Evolutionary conservation across 2,888 invertebrate genomes (phyloP).

Genomic region (Lasioglossum calceatum): DNA sequence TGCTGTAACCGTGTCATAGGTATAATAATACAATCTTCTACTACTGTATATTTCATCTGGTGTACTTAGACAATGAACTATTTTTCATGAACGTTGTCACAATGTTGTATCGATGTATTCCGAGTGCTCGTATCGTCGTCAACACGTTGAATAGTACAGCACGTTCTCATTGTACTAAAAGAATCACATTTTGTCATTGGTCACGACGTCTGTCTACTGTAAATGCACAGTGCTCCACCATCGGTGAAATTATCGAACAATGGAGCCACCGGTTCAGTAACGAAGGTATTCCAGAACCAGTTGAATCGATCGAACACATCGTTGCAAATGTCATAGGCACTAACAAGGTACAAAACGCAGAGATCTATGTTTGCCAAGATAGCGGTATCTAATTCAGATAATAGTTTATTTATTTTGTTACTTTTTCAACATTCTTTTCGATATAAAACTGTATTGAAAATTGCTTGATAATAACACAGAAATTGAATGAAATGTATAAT

Average conservation of each 20-base stretch:
- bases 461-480: background rate
- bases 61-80: constrained; percentile 1
- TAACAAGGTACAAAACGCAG: constrained; percentile 84
- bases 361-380: background rate
- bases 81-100: constrained; percentile 31
- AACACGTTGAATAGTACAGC: constrained; percentile 7
- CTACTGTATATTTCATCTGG: background rate
- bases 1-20: constrained; percentile 1
- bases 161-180: constrained; percentile 28
- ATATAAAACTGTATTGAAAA: background rate
- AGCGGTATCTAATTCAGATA: background rate
- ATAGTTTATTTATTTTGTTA: background rate
- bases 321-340: constrained; percentile 86
- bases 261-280: constrained; percentile 85
- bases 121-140: constrained; percentile 34
- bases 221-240: constrained; percentile 54
- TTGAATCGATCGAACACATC: constrained; percentile 86
- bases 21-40: background rate
- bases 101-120: constrained; percentile 56
- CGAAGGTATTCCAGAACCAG: constrained; percentile 85
- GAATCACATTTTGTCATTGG: constrained; percentile 5
- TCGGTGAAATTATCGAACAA: constrained; percentile 77
- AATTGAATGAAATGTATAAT: background rate
- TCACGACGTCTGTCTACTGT: constrained; percentile 35
- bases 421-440: background rate